These are phyloP conservation scores for Malacoraja senta DNA, from an alignment of 2,797 vertebrate species.

Conservation along the genomic window DNA sequence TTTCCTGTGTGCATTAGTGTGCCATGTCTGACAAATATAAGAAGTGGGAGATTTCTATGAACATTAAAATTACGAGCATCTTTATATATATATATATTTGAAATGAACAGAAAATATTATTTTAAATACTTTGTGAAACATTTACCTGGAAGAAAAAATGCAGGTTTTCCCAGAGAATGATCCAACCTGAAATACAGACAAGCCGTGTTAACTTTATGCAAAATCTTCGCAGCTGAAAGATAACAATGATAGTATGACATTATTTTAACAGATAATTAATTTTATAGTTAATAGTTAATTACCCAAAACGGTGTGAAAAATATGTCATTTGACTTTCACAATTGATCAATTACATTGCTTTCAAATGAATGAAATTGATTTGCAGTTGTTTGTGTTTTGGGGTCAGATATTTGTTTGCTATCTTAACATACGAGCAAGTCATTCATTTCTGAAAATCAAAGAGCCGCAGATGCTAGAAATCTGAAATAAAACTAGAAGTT, in stretches of 20 bases:
- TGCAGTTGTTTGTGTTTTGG: neutral
- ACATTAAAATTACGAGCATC: neutral
- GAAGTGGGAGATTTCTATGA: neutral
- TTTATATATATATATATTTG: slow-evolving; percentile 37
- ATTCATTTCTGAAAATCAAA: neutral
- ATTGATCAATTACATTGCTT: neutral
- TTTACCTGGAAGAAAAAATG: slow-evolving; percentile 81
- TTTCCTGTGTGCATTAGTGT: neutral
- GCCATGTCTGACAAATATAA: neutral
- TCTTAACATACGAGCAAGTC: neutral
- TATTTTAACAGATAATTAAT: neutral
- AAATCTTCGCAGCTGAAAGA: neutral
- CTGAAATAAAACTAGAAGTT: too few relatives aligned
- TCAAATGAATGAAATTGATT: neutral
- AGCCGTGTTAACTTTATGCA: neutral
- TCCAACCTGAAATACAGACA: slow-evolving; percentile 63
- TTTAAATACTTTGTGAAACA: slow-evolving; percentile 8
- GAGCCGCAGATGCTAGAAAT: too few relatives aligned
- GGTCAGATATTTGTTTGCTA: neutral
- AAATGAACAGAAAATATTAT: slow-evolving; percentile 40
- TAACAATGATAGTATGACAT: too few relatives aligned
- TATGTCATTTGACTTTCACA: neutral
- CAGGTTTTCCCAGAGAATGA: slow-evolving; percentile 76
- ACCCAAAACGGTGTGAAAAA: too few relatives aligned
- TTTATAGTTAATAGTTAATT: too few relatives aligned